Conservation (phyloP, 2,113 vertebrate genomes). For the Lamprotornis superbus region DNA sequence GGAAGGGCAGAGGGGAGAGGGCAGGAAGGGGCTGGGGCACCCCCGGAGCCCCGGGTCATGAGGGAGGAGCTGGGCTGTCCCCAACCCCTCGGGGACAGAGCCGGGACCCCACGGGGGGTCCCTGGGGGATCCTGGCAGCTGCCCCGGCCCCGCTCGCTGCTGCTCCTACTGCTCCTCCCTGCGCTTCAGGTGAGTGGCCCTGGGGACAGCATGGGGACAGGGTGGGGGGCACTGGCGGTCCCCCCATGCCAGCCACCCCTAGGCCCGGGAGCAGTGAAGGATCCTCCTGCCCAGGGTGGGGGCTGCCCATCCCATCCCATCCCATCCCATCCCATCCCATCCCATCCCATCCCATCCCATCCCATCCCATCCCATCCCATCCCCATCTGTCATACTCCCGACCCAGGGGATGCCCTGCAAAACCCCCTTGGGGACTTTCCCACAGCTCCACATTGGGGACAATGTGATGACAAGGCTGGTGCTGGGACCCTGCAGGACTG, state of each 20-base stretch:
- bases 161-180: background rate
- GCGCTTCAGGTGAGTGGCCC: background rate
- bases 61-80: background rate
- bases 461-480: background rate
- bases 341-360: background rate
- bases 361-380: background rate
- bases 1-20: background rate
- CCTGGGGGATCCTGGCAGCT: background rate
- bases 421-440: background rate
- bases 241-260: background rate
- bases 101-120: accelerated
- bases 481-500: background rate
- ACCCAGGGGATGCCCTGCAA: background rate
- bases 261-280: no score
- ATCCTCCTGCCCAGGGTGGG: background rate
- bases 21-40: background rate
- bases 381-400: background rate
- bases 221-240: accelerated
- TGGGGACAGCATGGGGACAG: background rate
- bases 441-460: background rate
- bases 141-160: background rate
- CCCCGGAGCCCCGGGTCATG: background rate
- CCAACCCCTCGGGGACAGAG: background rate
- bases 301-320: background rate
- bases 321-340: background rate